Conservation (phyloP, 2,797 vertebrate genomes). For the Benthosema pterotum region DNA sequence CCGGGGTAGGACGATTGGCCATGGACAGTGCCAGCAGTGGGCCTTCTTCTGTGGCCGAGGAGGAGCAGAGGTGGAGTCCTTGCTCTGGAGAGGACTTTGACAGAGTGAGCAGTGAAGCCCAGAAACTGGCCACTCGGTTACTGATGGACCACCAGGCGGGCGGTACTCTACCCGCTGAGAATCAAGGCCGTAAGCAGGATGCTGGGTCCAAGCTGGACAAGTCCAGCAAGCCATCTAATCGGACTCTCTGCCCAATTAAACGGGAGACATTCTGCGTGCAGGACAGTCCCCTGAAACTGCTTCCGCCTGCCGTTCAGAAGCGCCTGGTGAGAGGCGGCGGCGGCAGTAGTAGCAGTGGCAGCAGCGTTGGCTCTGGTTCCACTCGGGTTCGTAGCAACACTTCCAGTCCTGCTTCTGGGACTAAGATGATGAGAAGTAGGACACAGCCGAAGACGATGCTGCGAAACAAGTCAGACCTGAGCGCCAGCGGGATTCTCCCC, state of each 20-base stretch:
- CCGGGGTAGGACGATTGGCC: constrained; percentile 41
- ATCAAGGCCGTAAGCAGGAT: constrained; percentile 65
- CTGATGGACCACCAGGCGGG: constrained; percentile 48
- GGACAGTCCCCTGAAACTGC: constrained; percentile 82
- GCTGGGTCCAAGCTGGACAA: constrained; percentile 76
- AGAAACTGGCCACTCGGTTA: constrained; percentile 80
- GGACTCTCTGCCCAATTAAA: constrained; percentile 81
- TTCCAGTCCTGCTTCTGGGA: constrained; percentile 67
- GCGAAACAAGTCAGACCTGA: constrained; percentile 54
- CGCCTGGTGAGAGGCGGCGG: constrained; percentile 43
- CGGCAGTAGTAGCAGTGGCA: background rate
- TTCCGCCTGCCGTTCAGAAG: constrained; percentile 80
- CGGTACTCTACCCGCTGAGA: background rate
- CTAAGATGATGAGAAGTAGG: constrained; percentile 15
- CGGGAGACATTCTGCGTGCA: constrained; percentile 88
- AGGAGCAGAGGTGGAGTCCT: constrained; percentile 79
- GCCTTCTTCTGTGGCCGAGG: constrained; percentile 12
- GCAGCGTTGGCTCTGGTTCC: background rate
- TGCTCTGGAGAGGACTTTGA: constrained; percentile 84
- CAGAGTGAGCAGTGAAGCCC: constrained; percentile 89
- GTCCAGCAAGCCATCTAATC: constrained; percentile 61
- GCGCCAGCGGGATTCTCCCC: constrained; percentile 53
- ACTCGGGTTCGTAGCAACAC: constrained; percentile 39
- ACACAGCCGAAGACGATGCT: constrained; percentile 49
- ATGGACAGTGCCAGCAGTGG: constrained; percentile 23